Evolutionary conservation across 2,797 vertebrate genomes (phyloP), one percentile per base, ranked within the genome.

Genomic region (Bovichtus variegatus): DNA sequence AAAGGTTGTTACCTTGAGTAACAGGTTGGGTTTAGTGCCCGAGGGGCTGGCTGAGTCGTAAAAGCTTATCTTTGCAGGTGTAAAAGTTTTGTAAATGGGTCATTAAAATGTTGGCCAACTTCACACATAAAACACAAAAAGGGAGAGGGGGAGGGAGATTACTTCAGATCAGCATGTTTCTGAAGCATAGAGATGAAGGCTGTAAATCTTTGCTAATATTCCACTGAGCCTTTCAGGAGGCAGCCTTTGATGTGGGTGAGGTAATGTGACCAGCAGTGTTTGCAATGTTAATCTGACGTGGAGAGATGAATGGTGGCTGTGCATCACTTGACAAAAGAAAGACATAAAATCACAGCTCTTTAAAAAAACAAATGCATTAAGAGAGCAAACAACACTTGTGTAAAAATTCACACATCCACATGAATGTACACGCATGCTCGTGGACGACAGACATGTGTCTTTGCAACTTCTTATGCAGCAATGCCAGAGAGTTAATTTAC

Each of bases 231-330:
- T 91, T 94, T 93, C 91, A 92, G 80, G 72, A 93, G 81, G 87
- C 82, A 70, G 82, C 85, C 92, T 95, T 95, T 95, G 94, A 95
- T 94, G 94, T 95, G 89, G 87, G 94, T 93, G 93, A 95, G 91
- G 93, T 95, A 93, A 94, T 93, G 91, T 92, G 92, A 90, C 91
- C 88, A 85, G 90, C 91, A 89, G 91, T 93, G 93, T 94, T 94
- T 92, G 94, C 92, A 92, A 93, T 89, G 92, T 89, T 94, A 94
- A 95, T 94, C 90, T 93, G 82, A 89, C 79, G 46, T 65, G 78
- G 47, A 83, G 84, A 90, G 87, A 90, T 90, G 76, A 86, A 84
- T 81, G 80, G 46, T 82, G 85, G 77, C 88, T 74, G 64, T 60
- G 74, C 58, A 69, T 74, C 18, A 25, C 74, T 74, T 70, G 36